A percentile compares a stretch with the other conserved stretches of the same genome.
phyloP scores from a whole-genome alignment of 2,888 invertebrate species.

The Nymphalis c-album region DNA sequence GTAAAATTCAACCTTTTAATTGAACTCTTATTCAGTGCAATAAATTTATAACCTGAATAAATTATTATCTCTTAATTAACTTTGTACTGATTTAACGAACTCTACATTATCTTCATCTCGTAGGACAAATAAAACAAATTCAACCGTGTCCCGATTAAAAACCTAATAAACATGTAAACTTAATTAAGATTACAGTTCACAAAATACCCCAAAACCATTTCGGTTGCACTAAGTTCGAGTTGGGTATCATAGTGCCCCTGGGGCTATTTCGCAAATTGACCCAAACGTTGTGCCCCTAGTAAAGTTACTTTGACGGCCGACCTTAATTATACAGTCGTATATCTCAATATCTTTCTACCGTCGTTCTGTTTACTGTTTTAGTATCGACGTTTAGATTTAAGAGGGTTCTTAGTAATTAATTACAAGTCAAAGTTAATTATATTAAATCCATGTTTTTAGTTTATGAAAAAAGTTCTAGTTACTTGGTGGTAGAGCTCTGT shows the following conservation, averaged over 20 bases:
- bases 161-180: conserved; percentile 17
- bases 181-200: conserved; percentile 29
- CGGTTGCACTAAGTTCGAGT: conserved; percentile 29
- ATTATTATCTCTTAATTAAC: too few species aligned
- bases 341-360: background rate
- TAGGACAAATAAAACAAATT: conserved; percentile 1
- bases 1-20: too few species aligned
- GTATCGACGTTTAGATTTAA: conserved; percentile 10
- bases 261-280: conserved; percentile 37
- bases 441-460: background rate
- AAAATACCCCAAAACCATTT: conserved; percentile 22
- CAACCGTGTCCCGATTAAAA: conserved; percentile 1
- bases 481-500: too few species aligned
- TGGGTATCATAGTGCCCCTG: conserved; percentile 32
- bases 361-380: background rate
- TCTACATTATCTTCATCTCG: background rate
- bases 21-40: too few species aligned
- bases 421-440: background rate
- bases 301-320: conserved; percentile 27
- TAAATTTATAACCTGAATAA: too few species aligned
- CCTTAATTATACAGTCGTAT: conserved; percentile 30
- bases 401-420: conserved; percentile 6
- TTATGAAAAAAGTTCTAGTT: background rate
- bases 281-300: conserved; percentile 24
- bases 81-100: too few species aligned